Conservation (phyloP, 2,797 vertebrate genomes). For the Tolypeutes matacus region DNA sequence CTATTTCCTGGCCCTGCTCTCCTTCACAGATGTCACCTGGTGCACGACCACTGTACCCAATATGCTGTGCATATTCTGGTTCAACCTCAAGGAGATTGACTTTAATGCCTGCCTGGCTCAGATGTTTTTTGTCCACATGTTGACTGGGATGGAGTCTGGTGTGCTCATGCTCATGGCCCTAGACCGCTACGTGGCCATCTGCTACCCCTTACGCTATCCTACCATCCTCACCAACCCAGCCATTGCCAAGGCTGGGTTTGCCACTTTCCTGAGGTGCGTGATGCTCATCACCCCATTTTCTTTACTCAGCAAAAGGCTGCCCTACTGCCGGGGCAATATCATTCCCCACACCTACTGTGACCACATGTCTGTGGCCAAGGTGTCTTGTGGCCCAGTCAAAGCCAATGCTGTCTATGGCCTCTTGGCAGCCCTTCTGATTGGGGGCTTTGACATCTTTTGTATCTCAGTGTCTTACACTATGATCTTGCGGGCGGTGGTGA, state of each 20-base stretch:
- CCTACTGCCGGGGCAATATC: slow-evolving; percentile 73
- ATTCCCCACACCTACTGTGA: slow-evolving; percentile 83
- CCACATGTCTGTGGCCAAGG: slow-evolving; percentile 79
- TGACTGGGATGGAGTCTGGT: slow-evolving; percentile 60
- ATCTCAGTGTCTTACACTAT: slow-evolving; percentile 73
- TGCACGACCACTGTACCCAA: slow-evolving; percentile 82
- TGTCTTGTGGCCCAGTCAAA: slow-evolving; percentile 35
- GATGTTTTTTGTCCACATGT: slow-evolving; percentile 85
- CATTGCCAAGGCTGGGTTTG: slow-evolving; percentile 43
- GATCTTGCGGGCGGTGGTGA: slow-evolving; percentile 64
- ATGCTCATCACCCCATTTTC: slow-evolving; percentile 77
- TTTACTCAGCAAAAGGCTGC: slow-evolving; percentile 82
- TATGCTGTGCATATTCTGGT: slow-evolving; percentile 70
- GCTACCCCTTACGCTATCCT: slow-evolving; percentile 38
- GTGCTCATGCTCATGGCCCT: slow-evolving; percentile 84
- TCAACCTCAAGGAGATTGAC: not conserved
- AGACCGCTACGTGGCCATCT: slow-evolving; percentile 84
- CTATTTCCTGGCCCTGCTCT: slow-evolving; percentile 53
- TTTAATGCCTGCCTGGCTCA: slow-evolving; percentile 84
- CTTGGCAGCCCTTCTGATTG: not conserved
- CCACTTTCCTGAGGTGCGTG: slow-evolving; percentile 75
- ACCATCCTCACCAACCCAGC: slow-evolving; percentile 24
- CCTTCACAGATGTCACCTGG: slow-evolving; percentile 20
- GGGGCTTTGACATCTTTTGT: slow-evolving; percentile 65
- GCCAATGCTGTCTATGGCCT: no score